These are phyloP conservation scores for Barypeithes pellucidus DNA, from an alignment of 2,888 invertebrate species.

Conservation along the genomic window DNA sequence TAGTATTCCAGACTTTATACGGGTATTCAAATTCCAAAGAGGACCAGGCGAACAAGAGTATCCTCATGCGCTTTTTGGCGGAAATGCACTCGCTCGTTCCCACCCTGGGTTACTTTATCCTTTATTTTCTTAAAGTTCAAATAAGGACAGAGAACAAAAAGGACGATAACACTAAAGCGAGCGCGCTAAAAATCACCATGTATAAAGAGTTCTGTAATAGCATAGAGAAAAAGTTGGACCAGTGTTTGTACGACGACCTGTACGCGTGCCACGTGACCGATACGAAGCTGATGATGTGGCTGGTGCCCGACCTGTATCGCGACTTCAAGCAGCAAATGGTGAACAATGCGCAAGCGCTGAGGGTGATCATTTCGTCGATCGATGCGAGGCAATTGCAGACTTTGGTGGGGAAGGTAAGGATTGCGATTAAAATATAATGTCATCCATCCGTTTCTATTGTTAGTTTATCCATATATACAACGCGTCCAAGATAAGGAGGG, in stretches of 20 bases:
- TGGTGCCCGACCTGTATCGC: conserved; percentile 93
- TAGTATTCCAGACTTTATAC: conserved; percentile 88
- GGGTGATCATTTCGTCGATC: conserved; percentile 91
- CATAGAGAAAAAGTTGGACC: conserved; percentile 81
- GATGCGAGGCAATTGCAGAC: conserved; percentile 93
- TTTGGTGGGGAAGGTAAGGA: conserved; percentile 85
- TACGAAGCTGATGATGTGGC: conserved; percentile 90
- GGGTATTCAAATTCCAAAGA: conserved; percentile 69
- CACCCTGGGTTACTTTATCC: conserved; percentile 80
- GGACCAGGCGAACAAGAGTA: conserved; percentile 84
- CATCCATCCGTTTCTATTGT: too few species aligned
- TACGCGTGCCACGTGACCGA: conserved; percentile 92
- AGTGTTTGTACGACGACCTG: conserved; percentile 86
- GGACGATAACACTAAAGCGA: conserved; percentile 70
- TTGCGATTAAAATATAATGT: too few species aligned
- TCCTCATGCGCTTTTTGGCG: conserved; percentile 82
- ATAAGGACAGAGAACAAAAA: conserved; percentile 72
- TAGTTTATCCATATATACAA: too few species aligned
- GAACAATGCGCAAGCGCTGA: conserved; percentile 90
- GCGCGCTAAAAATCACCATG: conserved; percentile 85
- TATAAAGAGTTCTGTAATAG: conserved; percentile 92
- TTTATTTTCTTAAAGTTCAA: conserved; percentile 92
- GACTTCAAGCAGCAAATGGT: conserved; percentile 91
- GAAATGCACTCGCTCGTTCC: conserved; percentile 84
- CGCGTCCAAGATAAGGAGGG: too few species aligned